phyloP scores from a whole-genome alignment of 2,888 invertebrate genomes.

The Parapristionchus giblindavisi region DNA sequence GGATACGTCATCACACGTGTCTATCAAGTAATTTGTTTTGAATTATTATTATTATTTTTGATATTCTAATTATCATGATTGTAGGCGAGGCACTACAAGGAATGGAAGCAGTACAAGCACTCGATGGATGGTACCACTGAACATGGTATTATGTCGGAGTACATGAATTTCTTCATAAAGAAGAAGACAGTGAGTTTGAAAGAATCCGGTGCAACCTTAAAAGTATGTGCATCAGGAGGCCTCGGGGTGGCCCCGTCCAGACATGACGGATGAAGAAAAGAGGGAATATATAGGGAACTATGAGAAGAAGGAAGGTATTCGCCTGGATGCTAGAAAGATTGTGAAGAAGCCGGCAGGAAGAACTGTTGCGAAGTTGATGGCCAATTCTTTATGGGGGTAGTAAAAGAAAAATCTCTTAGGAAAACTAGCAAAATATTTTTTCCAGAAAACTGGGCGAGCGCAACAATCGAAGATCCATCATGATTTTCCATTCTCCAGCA shows the following conservation, averaged over 20 bases:
- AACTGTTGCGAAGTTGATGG: not conserved
- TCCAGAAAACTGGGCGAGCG: slow-evolving; percentile 3
- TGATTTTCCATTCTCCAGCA: not conserved
- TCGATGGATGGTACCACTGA: not conserved
- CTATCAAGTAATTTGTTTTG: not conserved
- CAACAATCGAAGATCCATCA: not conserved
- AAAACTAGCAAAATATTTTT: not conserved
- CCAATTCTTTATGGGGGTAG: slow-evolving; percentile 4
- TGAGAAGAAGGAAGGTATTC: slow-evolving; percentile 1
- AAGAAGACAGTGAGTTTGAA: slow-evolving; percentile 10
- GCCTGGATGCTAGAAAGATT: slow-evolving; percentile 4
- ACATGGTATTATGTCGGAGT: slow-evolving; percentile 4
- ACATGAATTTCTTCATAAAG: slow-evolving; percentile 1
- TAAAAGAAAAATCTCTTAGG: not conserved
- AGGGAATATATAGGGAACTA: not conserved
- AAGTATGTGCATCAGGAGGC: not conserved
- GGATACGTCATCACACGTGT: not conserved
- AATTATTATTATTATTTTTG: not conserved
- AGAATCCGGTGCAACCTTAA: too few relatives aligned
- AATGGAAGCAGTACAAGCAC: slow-evolving; percentile 4
- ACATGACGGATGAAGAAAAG: slow-evolving; percentile 3
- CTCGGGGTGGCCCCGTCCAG: not conserved
- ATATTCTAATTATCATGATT: not conserved
- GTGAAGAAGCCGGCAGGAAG: not conserved
- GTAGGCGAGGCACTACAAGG: slow-evolving; percentile 10